Base-by-base conservation (phyloP, 2,113 vertebrate species). In the Nesoenas mayeri region DNA sequence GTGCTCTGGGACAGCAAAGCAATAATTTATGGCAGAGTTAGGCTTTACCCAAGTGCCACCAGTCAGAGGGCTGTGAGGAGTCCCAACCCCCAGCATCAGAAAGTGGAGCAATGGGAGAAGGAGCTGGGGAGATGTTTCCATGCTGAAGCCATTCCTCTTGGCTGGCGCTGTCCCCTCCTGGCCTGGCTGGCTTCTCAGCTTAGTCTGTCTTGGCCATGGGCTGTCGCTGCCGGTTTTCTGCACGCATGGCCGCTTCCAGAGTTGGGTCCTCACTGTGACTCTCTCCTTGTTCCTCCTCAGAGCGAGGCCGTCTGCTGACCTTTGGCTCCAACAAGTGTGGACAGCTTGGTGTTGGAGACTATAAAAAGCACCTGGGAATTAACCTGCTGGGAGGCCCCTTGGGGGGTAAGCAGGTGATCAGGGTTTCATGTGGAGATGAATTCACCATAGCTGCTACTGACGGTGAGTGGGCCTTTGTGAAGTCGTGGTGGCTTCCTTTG, bases 251-350 rank as follows among this genome's bases (percentile, higher is more conserved):
- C 83, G 79, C 78, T 81, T 77, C 40, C 61, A 65, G 48, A 58
- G 34, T 9, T 34, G 79, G 74, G 65, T 71, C 57, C 88, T 92
- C 0, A 3, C 69, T 77, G 75, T 95, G 42, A 89, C 71, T 88
- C 19, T 91, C 53, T 94, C 48, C 93, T 96, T 74, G 4, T 93
- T 94, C 97, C 42, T 95, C 88, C 32, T 93, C 38, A 99, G 99
- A 98, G 79, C 98, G 99, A 64, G 99, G 99, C 64, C 98, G 99
- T 47, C 97, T 99, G 88, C 97, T 99, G 96, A 99, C 99, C 29
- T 99, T 99, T 34, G 99, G 99, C 64, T 99, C 98, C 96, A 99
- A 99, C 97, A 99, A 99, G 94, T 99, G 98, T 0, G 99, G 99
- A 18, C 99, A 99, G 97, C 98, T 99, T 82, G 99, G 99, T 17